Percentiles rank a stretch among this genome's conserved stretches.
Evolutionary conservation across 2,113 vertebrate genomes (phyloP).

Genomic region (Micromys minutus): DNA sequence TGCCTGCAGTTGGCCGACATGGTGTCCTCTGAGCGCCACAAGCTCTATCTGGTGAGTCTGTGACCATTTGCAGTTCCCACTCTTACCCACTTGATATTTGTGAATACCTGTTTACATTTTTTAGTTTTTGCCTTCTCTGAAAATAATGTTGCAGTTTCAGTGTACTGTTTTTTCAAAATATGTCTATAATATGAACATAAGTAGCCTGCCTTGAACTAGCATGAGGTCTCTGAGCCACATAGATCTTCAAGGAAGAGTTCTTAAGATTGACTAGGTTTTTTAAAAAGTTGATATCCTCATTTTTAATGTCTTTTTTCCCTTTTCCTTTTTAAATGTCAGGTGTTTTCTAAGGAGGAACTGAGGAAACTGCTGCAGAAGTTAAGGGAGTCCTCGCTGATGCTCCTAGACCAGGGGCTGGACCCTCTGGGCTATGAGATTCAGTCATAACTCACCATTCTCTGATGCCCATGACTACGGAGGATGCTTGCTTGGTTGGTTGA

Average conservation of each 20-base stretch:
- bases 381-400: conserved; percentile 92
- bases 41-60: conserved; percentile 90
- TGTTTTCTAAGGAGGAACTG: conserved; percentile 96
- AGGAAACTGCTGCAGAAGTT: conserved; percentile 91
- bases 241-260: neutral
- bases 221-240: neutral
- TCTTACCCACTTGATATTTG: conserved; percentile 3
- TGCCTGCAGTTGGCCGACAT: conserved; percentile 94
- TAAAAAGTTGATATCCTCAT: neutral
- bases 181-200: neutral
- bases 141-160: conserved; percentile 12
- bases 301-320: conserved; percentile 22
- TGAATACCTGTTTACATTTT: conserved; percentile 21
- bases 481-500: neutral
- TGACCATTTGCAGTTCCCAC: neutral
- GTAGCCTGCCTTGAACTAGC: neutral
- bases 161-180: neutral
- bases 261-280: conserved; percentile 31
- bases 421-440: conserved; percentile 94
- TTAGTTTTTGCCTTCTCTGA: conserved; percentile 43
- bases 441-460: conserved; percentile 77
- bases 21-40: conserved; percentile 94
- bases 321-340: conserved; percentile 83
- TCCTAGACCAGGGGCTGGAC: conserved; percentile 93
- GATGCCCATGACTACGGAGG: neutral